Conservation (phyloP, 2,888 invertebrate species). For the Xylocampa areola region DNA sequence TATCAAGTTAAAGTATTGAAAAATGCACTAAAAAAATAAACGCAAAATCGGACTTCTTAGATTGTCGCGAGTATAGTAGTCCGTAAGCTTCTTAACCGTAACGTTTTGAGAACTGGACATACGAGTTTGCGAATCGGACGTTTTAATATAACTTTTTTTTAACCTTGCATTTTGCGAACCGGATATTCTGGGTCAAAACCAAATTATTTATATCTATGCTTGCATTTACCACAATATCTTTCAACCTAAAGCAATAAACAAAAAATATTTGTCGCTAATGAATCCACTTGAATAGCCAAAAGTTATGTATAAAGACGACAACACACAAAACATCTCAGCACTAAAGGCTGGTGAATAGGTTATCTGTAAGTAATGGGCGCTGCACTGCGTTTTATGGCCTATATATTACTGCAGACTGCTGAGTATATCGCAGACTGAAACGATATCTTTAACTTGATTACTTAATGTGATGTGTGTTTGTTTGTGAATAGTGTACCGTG, state of each 20-base stretch:
- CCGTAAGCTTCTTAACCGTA: no score
- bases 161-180: no score
- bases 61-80: no score
- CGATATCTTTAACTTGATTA: conserved; percentile 44
- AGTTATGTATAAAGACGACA: conserved; percentile 19
- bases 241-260: conserved; percentile 13
- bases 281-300: conserved; percentile 25
- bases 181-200: no score
- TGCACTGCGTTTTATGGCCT: conserved; percentile 57
- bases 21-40: no score
- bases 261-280: conserved; percentile 12
- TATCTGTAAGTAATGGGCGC: conserved; percentile 58
- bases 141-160: no score
- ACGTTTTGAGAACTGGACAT: no score
- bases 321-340: conserved; percentile 40
- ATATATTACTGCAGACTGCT: conserved; percentile 46
- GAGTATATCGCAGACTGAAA: conserved; percentile 19
- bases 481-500: conserved; percentile 3
- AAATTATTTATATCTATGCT: background rate
- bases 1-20: no score
- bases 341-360: conserved; percentile 44
- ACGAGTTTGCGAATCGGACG: no score
- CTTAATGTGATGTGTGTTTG: conserved; percentile 19
- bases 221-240: background rate
- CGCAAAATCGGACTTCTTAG: no score